A percentile compares a stretch with the other conserved stretches of the same genome.
Evolutionary conservation across 1,140 invertebrate genomes (phyloP).

Genomic region (Bathynomus jamesi): DNA sequence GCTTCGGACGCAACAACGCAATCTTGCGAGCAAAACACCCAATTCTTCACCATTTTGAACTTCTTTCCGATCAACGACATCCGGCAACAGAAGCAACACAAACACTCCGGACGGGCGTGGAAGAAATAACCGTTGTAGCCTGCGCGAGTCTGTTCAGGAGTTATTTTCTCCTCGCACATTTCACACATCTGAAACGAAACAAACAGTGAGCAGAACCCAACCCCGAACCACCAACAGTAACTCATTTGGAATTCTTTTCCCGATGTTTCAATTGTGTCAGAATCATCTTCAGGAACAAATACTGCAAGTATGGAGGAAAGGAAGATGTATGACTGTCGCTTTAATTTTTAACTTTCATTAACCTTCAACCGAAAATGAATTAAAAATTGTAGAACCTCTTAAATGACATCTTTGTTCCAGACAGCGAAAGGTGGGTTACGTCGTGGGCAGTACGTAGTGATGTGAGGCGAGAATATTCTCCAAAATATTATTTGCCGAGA

Average conservation of each 20-base stretch:
- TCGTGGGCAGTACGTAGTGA: too few relatives aligned
- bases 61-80: conserved; percentile 59
- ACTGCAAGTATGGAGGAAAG: too few relatives aligned
- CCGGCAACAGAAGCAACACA: conserved; percentile 62
- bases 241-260: neutral
- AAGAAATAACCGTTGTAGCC: conserved; percentile 60
- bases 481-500: too few relatives aligned
- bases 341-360: too few relatives aligned
- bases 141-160: conserved; percentile 65
- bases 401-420: too few relatives aligned
- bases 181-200: conserved; percentile 56
- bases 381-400: too few relatives aligned
- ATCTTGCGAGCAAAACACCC: conserved; percentile 49
- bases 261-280: neutral
- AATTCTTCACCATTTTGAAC: conserved; percentile 45
- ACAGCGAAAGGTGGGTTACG: too few relatives aligned
- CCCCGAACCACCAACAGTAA: neutral
- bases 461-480: too few relatives aligned
- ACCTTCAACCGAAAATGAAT: too few relatives aligned
- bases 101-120: conserved; percentile 64
- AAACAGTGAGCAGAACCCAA: neutral
- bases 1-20: conserved; percentile 50
- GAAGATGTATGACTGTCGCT: too few relatives aligned
- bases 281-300: too few relatives aligned
- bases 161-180: conserved; percentile 60